These are phyloP conservation scores for Panthera uncia DNA, from an alignment of 2,113 vertebrate species.

Conservation along the genomic window DNA sequence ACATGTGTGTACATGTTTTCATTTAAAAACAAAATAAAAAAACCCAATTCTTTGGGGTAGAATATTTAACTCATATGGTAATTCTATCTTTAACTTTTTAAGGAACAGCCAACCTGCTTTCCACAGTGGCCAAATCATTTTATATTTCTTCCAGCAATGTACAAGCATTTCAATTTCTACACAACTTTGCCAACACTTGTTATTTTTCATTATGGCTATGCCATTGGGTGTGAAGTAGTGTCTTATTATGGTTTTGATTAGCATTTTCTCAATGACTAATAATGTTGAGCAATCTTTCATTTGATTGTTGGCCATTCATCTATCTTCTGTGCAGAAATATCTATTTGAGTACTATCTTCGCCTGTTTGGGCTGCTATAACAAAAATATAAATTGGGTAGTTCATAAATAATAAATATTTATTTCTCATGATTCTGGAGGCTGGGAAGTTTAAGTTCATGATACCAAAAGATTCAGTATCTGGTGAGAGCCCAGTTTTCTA, in stretches of 20 bases:
- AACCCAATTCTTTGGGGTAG: neutral
- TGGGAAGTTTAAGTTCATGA: neutral
- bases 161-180: neutral
- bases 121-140: neutral
- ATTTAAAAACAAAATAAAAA: neutral
- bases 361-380: neutral
- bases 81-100: neutral
- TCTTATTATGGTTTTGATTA: slow-evolving; percentile 26
- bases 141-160: neutral
- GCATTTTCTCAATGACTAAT: slow-evolving; percentile 23
- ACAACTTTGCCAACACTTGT: neutral
- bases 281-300: slow-evolving; percentile 20
- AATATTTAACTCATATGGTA: neutral
- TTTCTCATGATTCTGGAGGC: neutral
- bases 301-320: neutral
- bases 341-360: neutral
- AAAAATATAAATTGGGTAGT: neutral
- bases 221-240: neutral
- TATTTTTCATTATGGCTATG: neutral
- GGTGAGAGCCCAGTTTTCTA: neutral
- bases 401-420: neutral
- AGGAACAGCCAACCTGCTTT: neutral
- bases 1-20: neutral
- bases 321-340: neutral
- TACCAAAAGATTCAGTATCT: neutral